These are phyloP conservation scores for Oedothorax gibbosus DNA, from an alignment of 1,140 invertebrate genomes.

Conservation along the genomic window DNA sequence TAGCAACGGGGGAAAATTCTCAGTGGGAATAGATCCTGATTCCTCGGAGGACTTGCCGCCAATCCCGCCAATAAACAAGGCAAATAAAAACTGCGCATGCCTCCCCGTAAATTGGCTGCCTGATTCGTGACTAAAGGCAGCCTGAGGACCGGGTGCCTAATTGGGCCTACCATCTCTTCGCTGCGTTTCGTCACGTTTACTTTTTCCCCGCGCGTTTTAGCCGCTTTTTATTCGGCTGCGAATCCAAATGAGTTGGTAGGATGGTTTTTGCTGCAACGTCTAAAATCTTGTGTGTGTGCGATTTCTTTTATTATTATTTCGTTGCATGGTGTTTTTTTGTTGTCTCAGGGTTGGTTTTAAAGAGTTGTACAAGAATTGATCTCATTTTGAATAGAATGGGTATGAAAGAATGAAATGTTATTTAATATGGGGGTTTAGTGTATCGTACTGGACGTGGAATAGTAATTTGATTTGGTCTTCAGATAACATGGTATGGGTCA, in stretches of 20 bases:
- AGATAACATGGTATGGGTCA: too few relatives aligned
- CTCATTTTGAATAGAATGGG: too few relatives aligned
- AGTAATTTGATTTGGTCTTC: too few relatives aligned
- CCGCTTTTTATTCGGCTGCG: not conserved
- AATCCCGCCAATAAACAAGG: constrained; percentile 51
- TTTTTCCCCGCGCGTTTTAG: constrained; percentile 16
- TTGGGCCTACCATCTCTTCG: constrained; percentile 14
- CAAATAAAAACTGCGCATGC: constrained; percentile 25
- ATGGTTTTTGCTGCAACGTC: too few relatives aligned
- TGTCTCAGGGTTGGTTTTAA: too few relatives aligned
- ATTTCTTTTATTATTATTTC: too few relatives aligned
- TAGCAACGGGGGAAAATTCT: constrained; percentile 29
- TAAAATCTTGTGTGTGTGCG: too few relatives aligned
- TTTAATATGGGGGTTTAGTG: too few relatives aligned
- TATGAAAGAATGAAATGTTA: too few relatives aligned
- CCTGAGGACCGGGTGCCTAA: constrained; percentile 43
- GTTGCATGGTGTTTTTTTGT: too few relatives aligned
- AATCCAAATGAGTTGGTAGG: constrained; percentile 17
- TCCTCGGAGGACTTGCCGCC: constrained; percentile 37
- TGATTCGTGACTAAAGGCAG: constrained; percentile 48
- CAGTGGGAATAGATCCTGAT: constrained; percentile 17
- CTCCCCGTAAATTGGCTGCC: constrained; percentile 46
- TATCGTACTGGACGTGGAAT: too few relatives aligned
- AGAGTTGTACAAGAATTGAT: too few relatives aligned
- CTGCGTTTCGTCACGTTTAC: constrained; percentile 46